A percentile compares a stretch with the other conserved stretches of the same genome.
Evolutionary conservation across 1,140 invertebrate genomes (phyloP).

Genomic region (Xylocopa sonorina): DNA sequence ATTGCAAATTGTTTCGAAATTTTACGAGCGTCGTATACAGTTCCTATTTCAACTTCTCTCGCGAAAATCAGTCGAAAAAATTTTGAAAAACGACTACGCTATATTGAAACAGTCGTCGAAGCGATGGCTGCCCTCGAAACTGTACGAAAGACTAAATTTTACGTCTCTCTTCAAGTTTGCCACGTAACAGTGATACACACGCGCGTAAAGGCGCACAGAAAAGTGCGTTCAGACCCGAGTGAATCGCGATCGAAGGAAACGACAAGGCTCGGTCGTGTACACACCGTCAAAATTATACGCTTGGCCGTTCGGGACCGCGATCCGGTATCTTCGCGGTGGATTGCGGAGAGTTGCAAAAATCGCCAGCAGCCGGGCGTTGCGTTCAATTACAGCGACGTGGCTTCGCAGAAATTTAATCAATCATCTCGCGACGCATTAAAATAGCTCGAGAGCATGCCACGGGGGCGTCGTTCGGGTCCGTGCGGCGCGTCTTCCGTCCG

Average conservation of each 20-base stretch:
- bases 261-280: not conserved
- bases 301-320: slow-evolving; percentile 22
- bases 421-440: slow-evolving; percentile 62
- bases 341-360: slow-evolving; percentile 49
- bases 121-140: too few relatives aligned
- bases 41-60: too few relatives aligned
- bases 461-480: slow-evolving; percentile 48
- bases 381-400: slow-evolving; percentile 62
- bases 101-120: too few relatives aligned
- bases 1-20: not conserved
- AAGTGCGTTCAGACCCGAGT: not conserved
- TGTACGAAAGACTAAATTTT: too few relatives aligned
- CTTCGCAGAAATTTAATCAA: slow-evolving; percentile 65
- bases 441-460: slow-evolving; percentile 49
- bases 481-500: slow-evolving; percentile 29
- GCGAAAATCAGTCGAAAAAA: too few relatives aligned
- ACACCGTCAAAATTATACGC: slow-evolving; percentile 5
- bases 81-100: too few relatives aligned
- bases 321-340: slow-evolving; percentile 43
- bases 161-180: too few relatives aligned
- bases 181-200: not conserved
- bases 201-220: too few relatives aligned
- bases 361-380: slow-evolving; percentile 35
- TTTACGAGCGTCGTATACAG: too few relatives aligned
- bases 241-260: not conserved